phyloP scores from a whole-genome alignment of 1,140 invertebrate species.

The Sitobion miscanthi region DNA sequence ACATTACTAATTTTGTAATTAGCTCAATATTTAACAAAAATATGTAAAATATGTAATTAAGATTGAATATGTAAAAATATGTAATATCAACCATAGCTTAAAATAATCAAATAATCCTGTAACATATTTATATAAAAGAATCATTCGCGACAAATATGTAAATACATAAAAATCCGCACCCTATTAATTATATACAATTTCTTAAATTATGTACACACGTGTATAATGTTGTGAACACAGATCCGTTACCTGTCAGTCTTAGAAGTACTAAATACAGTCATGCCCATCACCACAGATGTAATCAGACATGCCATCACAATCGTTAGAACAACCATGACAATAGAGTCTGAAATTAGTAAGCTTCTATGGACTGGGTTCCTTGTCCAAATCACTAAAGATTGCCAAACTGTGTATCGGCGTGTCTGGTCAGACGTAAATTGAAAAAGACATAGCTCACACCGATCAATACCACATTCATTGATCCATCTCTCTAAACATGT shows the following conservation, averaged over 20 bases:
- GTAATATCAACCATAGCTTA: too few relatives aligned
- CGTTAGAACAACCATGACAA: neutral
- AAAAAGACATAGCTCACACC: conserved; percentile 70
- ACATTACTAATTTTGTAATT: conserved; percentile 23
- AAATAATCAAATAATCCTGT: too few relatives aligned
- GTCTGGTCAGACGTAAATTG: conserved; percentile 64
- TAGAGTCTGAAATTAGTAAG: neutral
- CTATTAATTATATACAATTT: too few relatives aligned
- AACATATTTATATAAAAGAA: too few relatives aligned
- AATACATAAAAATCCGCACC: too few relatives aligned
- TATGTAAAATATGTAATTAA: too few relatives aligned
- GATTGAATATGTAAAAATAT: too few relatives aligned
- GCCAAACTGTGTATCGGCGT: conserved; percentile 48
- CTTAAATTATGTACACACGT: too few relatives aligned
- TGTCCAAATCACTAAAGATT: neutral
- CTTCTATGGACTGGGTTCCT: neutral
- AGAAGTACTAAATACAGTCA: too few relatives aligned
- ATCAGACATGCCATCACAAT: neutral
- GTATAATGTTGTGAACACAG: neutral
- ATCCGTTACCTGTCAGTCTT: neutral
- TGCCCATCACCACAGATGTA: neutral
- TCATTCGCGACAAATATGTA: too few relatives aligned
- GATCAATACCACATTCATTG: conserved; percentile 67
- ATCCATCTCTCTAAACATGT: conserved; percentile 76
- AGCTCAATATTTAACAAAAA: conserved; percentile 25